Conservation (phyloP, 2,797 vertebrate genomes). For the Enteromius anoplus region DNA sequence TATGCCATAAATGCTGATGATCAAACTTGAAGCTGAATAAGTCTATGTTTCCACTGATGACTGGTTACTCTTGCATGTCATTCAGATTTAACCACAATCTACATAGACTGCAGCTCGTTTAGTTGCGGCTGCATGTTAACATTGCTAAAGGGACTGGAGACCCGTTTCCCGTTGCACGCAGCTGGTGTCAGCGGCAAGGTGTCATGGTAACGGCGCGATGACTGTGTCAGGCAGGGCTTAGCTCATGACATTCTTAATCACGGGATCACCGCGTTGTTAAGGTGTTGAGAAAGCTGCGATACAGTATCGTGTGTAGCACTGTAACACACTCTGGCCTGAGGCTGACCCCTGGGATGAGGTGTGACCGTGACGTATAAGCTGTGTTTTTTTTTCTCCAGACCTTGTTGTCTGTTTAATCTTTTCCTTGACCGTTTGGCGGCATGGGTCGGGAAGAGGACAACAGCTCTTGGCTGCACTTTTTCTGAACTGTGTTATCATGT, state of each 20-base stretch:
- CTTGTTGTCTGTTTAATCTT: conserved; percentile 76
- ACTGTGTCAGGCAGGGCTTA: conserved; percentile 56
- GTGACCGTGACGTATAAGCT: conserved; percentile 72
- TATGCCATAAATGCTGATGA: not conserved
- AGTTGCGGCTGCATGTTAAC: not conserved
- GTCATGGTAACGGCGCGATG: conserved; percentile 39
- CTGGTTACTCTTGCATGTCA: conserved; percentile 75
- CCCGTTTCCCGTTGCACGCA: conserved; percentile 10
- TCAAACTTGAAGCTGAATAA: conserved; percentile 25
- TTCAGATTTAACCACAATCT: conserved; percentile 59
- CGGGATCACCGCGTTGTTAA: conserved; percentile 58
- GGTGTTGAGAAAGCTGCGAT: conserved; percentile 43
- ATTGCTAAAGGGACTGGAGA: conserved; percentile 5
- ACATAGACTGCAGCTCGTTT: conserved; percentile 16
- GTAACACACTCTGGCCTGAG: conserved; percentile 65
- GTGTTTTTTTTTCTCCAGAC: conserved; percentile 67
- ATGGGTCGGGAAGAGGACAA: conserved; percentile 76
- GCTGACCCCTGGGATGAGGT: conserved; percentile 70
- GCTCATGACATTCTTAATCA: conserved; percentile 60
- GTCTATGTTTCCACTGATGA: conserved; percentile 71
- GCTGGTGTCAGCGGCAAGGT: conserved; percentile 13
- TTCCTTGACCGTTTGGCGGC: conserved; percentile 72
- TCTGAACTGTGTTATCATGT: conserved; percentile 46
- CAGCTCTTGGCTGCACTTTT: conserved; percentile 63
- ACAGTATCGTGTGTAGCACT: conserved; percentile 35